phyloP scores from a whole-genome alignment of 2,113 vertebrate genomes.

The Pristiophorus japonicus region DNA sequence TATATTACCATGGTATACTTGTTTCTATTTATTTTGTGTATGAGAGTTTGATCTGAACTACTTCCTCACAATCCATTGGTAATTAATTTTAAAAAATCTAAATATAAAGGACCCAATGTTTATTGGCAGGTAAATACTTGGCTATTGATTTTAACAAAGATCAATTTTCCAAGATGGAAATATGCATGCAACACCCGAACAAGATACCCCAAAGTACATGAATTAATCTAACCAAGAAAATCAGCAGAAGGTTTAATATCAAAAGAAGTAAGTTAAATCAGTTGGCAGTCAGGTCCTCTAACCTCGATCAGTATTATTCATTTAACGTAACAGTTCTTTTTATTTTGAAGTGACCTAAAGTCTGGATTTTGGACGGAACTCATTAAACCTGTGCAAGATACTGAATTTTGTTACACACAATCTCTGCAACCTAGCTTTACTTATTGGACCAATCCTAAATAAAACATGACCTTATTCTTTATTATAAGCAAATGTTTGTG shows the following conservation, averaged over 20 bases:
- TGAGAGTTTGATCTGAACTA: not conserved
- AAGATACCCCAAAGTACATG: not conserved
- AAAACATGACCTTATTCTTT: not conserved
- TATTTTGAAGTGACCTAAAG: not conserved
- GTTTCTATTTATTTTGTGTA: not conserved
- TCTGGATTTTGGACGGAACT: not conserved
- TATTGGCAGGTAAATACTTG: not conserved
- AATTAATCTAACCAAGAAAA: not conserved
- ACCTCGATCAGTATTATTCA: not conserved
- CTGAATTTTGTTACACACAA: not conserved
- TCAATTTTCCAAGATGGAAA: not conserved
- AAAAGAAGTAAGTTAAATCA: not conserved
- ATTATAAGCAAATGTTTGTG: not conserved
- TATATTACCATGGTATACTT: not conserved
- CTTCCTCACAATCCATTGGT: not conserved
- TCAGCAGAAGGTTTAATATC: not conserved
- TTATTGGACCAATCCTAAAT: not conserved
- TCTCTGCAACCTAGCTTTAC: not conserved
- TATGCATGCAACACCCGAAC: not conserved
- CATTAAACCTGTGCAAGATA: not conserved
- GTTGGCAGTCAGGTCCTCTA: not conserved
- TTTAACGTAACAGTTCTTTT: not conserved
- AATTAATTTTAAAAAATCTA: not conserved
- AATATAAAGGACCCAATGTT: not conserved
- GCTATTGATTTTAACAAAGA: not conserved